Evolutionary conservation across 1,140 invertebrate species (phyloP).

Genomic region (Drosophila sucinea): DNA sequence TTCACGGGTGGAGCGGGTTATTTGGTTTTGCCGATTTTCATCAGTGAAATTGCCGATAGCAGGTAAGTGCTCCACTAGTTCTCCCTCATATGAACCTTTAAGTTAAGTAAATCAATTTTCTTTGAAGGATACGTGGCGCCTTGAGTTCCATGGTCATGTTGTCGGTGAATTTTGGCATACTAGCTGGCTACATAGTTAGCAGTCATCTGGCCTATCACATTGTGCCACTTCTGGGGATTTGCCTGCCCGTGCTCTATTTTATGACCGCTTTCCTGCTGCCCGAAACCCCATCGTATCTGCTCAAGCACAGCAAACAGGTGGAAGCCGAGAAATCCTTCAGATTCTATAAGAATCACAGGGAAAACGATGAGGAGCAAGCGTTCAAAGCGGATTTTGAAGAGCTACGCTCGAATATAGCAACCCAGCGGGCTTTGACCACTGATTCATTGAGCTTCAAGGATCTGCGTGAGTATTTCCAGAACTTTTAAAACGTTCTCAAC

Average conservation of each 20-base stretch:
- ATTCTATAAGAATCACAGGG: slow-evolving; percentile 63
- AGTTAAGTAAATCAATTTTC: too few relatives aligned
- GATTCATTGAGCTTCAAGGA: slow-evolving; percentile 50
- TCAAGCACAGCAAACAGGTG: slow-evolving; percentile 85
- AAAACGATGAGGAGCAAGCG: background rate
- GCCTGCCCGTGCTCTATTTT: slow-evolving; percentile 88
- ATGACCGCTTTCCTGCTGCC: slow-evolving; percentile 88
- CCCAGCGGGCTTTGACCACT: slow-evolving; percentile 31
- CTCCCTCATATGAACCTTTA: too few relatives aligned
- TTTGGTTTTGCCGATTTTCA: slow-evolving; percentile 82
- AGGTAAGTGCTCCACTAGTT: slow-evolving; percentile 29
- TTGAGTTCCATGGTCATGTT: slow-evolving; percentile 93
- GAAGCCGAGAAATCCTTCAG: slow-evolving; percentile 87
- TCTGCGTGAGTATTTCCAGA: slow-evolving; percentile 47
- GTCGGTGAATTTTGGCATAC: slow-evolving; percentile 91
- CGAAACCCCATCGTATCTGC: slow-evolving; percentile 90
- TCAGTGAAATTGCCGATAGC: slow-evolving; percentile 82
- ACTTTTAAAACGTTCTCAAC: background rate
- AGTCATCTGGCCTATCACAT: slow-evolving; percentile 86
- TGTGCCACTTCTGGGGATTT: slow-evolving; percentile 87
- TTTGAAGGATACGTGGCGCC: slow-evolving; percentile 87
- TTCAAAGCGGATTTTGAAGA: slow-evolving; percentile 50
- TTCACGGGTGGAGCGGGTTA: slow-evolving; percentile 81
- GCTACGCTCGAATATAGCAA: slow-evolving; percentile 39
- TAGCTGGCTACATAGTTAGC: slow-evolving; percentile 90